A percentile compares a stretch with the other conserved stretches of the same genome.
phyloP scores from a whole-genome alignment of 2,888 invertebrate species.

The Psylliodes chrysocephalus region DNA sequence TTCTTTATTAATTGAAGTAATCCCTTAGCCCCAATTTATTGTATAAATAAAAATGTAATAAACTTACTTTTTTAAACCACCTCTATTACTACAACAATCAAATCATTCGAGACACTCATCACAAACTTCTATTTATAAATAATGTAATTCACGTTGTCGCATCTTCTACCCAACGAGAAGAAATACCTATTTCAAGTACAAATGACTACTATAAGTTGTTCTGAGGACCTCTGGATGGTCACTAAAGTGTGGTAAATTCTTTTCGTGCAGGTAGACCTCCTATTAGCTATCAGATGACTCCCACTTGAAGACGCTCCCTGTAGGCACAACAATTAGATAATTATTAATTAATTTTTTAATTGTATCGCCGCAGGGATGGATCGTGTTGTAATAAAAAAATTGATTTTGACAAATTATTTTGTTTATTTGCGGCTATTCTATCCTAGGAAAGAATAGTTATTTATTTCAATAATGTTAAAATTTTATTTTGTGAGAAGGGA shows the following conservation, averaged over 20 bases:
- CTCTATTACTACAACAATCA: neutral
- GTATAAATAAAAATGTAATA: too few relatives aligned
- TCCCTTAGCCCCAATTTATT: too few relatives aligned
- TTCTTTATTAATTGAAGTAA: too few relatives aligned
- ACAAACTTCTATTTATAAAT: neutral
- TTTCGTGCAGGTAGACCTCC: constrained; percentile 15
- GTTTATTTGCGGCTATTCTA: too few relatives aligned
- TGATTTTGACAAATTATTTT: too few relatives aligned
- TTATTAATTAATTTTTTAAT: neutral
- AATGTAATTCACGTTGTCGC: neutral
- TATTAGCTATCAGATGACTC: constrained; percentile 9
- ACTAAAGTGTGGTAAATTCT: constrained; percentile 14
- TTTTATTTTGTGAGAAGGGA: too few relatives aligned
- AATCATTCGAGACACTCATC: too few relatives aligned
- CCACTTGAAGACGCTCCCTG: constrained; percentile 19
- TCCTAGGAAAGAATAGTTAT: too few relatives aligned
- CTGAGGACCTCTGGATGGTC: constrained; percentile 4
- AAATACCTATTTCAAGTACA: neutral
- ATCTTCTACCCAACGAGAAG: neutral
- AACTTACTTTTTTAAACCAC: neutral
- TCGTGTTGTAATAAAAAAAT: too few relatives aligned
- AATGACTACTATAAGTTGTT: neutral
- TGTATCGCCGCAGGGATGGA: neutral
- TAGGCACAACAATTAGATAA: neutral
- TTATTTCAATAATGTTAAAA: too few relatives aligned